Evolutionary conservation across 2,797 vertebrate species (phyloP), one percentile per base, ranked within the genome.

Genomic region (Anas acuta): DNA sequence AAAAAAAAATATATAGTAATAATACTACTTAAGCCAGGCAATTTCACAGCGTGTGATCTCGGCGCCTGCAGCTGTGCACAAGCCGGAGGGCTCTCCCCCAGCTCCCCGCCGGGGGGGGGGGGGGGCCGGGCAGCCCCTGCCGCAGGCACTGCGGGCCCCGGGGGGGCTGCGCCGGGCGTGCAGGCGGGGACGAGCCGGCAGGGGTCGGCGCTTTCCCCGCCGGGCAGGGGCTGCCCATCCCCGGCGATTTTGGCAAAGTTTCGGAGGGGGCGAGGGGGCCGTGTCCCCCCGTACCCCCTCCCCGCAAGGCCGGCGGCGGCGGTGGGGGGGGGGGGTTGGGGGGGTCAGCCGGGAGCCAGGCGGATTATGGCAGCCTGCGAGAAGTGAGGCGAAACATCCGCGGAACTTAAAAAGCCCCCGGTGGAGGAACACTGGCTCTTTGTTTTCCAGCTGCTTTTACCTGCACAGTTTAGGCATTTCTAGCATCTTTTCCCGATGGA

Each of bases 11-110:
- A 25, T 13, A 51, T 51, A 51, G 49, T 25, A 51, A 51, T 25
- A 51, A 51, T 14, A 51, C 49, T 3, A 49, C 78, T 92, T 89
- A 58, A 96, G 90, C 86, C 92, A 82, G 92, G 88, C 87, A 87
- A 90, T 97, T 97, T 96, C 97, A 95, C 93, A 96, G 96, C 87
- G 94, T 97, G 94, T 93, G 80, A 96, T 95, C 84, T 95, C 92
- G 92, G 89, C 93, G 92, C 90, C 92, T 92, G 94, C 95, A 97
- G 96, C 93, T 90, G 94, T 94, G 90, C 65, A 86, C 77, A 95
- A 86, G 90, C 82, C 71, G 60, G 94, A 75, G 92, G 81, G 37
- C 28, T 86, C 84, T 76, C 76, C 94, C 79, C 80, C 78, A 83
- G 37, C 64, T 96, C 87, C 91, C 95, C 76, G 45, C 45, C 20